phyloP scores from a whole-genome alignment of 2,113 vertebrate genomes.

The Oceanites oceanicus region DNA sequence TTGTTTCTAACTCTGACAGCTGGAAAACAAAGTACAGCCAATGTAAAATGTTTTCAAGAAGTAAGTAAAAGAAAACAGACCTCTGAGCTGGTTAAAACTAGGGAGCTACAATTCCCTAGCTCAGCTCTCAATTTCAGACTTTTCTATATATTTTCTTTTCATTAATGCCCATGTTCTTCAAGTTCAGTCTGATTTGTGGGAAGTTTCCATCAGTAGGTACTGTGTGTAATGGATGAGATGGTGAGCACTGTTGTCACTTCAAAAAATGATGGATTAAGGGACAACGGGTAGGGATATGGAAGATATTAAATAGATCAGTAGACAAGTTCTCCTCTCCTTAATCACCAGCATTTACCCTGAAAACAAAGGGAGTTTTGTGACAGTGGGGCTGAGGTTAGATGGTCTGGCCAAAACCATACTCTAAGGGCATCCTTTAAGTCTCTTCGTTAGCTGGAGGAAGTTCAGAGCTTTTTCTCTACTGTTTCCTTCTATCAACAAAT shows the following conservation, averaged over 20 bases:
- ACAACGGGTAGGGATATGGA: neutral
- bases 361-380: neutral
- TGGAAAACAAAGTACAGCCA: conserved; percentile 16
- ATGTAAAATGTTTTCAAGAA: conserved; percentile 24
- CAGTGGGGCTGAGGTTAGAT: neutral
- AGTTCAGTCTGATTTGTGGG: conserved; percentile 11
- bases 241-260: conserved; percentile 8
- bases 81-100: conserved; percentile 19
- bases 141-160: conserved; percentile 42
- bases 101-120: neutral
- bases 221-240: conserved; percentile 26
- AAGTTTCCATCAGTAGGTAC: neutral
- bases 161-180: conserved; percentile 24
- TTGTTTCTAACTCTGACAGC: conserved; percentile 52
- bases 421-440: neutral
- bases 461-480: neutral
- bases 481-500: neutral
- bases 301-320: conserved; percentile 1
- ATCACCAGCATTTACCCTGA: neutral
- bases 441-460: neutral
- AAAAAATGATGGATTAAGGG: conserved; percentile 33
- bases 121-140: conserved; percentile 10
- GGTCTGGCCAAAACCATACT: neutral
- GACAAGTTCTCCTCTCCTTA: neutral
- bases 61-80: conserved; percentile 39